Evolutionary conservation across 2,113 vertebrate species (phyloP).

Genomic region (Pteronura brasiliensis): DNA sequence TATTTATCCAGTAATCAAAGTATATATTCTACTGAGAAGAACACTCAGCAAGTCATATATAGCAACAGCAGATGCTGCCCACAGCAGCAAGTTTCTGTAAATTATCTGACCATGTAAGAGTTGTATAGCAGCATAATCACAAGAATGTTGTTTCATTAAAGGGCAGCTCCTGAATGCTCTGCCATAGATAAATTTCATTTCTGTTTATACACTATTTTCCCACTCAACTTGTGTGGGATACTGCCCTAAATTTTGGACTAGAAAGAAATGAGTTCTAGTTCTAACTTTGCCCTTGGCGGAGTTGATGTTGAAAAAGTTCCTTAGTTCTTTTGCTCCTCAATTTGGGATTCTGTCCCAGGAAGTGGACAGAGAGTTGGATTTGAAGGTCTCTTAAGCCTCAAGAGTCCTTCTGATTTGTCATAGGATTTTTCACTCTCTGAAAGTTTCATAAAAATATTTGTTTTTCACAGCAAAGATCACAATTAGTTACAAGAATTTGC

Average conservation of each 20-base stretch:
- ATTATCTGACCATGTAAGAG: slow-evolving; percentile 2
- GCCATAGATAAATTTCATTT: neutral
- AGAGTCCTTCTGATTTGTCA: neutral
- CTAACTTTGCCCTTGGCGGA: neutral
- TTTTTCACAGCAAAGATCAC: slow-evolving; percentile 54
- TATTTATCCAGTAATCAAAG: slow-evolving; percentile 16
- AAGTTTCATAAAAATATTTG: slow-evolving; percentile 36
- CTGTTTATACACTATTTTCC: neutral
- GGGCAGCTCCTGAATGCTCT: neutral
- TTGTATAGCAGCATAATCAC: neutral
- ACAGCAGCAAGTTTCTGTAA: slow-evolving; percentile 27
- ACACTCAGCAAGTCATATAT: slow-evolving; percentile 40
- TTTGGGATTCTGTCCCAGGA: neutral
- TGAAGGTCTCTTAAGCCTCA: neutral
- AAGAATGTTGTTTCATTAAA: slow-evolving; percentile 18
- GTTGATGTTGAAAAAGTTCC: neutral
- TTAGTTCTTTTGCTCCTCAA: neutral
- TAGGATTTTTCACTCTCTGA: slow-evolving; percentile 54
- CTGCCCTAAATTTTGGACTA: neutral
- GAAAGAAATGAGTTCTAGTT: neutral
- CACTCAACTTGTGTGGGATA: neutral
- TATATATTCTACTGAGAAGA: slow-evolving; percentile 19
- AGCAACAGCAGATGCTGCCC: slow-evolving; percentile 5
- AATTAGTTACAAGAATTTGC: slow-evolving; percentile 2
- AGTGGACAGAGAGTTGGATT: neutral